Conservation (phyloP, 2,888 invertebrate species). For the Blera fallax region DNA sequence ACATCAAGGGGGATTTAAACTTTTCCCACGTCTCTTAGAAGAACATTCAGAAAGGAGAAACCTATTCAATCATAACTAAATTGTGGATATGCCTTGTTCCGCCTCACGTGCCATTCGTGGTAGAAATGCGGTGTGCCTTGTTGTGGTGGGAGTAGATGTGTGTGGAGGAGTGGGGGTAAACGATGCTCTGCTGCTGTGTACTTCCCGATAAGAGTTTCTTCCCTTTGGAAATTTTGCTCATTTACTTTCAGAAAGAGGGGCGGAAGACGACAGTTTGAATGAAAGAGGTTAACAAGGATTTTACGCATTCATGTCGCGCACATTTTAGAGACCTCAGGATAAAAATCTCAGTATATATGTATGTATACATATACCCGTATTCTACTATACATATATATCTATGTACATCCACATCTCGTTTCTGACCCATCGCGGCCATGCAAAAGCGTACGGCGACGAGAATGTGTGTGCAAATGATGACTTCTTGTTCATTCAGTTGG, state of each 20-base stretch:
- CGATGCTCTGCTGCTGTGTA: neutral
- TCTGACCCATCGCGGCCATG: conserved; percentile 14
- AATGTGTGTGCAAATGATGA: conserved; percentile 47
- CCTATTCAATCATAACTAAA: neutral
- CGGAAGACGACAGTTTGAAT: neutral
- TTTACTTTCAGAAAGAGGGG: neutral
- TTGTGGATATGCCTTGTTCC: conserved; percentile 1
- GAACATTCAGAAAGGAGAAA: neutral
- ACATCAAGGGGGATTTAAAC: neutral
- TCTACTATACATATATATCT: neutral
- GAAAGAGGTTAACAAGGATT: neutral
- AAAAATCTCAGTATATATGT: neutral
- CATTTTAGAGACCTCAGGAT: neutral
- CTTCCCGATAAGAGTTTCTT: neutral
- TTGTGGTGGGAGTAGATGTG: neutral
- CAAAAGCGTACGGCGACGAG: neutral
- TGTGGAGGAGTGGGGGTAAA: neutral
- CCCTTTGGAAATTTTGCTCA: neutral
- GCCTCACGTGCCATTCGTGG: neutral
- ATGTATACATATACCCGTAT: neutral
- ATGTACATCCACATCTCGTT: neutral
- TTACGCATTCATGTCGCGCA: conserved; percentile 7
- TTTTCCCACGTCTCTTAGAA: neutral
- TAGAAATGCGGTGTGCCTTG: neutral
- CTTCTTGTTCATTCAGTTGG: conserved; percentile 50